Base-by-base conservation (phyloP, 2,113 vertebrate genomes). In the Gymnobelideus leadbeateri region DNA sequence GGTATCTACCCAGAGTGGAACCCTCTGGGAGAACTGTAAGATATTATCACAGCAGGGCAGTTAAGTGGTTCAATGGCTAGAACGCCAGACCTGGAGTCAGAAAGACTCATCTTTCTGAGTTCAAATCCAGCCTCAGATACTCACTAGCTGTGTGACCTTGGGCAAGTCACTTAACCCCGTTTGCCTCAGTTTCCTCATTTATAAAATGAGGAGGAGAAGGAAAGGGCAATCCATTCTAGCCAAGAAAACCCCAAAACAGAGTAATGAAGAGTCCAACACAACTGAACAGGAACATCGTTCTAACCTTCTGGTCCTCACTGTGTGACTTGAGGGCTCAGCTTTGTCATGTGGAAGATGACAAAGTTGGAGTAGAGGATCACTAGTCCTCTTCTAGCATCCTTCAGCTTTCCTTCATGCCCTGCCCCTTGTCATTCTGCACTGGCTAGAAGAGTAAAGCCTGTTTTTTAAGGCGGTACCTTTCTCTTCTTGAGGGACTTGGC, bases 241-340 rank as follows among this genome's bases (percentile, higher is more conserved):
- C 61, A 68, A 37, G 61, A 37, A 68, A 68, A 68, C 61, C 61
- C 11, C 61, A 37, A 19, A 61, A 61, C 37, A 8, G 12, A 1
- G 61, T 68, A 31, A 31, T 3, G 28, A 26, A 55, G 54, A 28
- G 2, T 55, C 26, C 0, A 25, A 55, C 25, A 31, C 10, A 0
- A 61, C 28, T 12, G 57, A 61, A 61, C 57, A 61, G 9, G 25
- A 57, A 28, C 8, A 8, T 57, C 23, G 26, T 68, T 37, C 3
- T 16, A 9, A 31, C 11, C 61, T 68, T 37, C 61, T 26, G 5
- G 50, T 3, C 14, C 46, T 8, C 51, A 51, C 51, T 57, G 93
- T 53, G 53, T 94, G 52, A 51, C 31, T 91, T 92, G 92, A 94
- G 61, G 46, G n/a, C 94, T 93, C 46, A 8, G 54, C 52, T 49